phyloP scores from a whole-genome alignment of 2,797 vertebrate genomes.

The Neomorphus geoffroyi region DNA sequence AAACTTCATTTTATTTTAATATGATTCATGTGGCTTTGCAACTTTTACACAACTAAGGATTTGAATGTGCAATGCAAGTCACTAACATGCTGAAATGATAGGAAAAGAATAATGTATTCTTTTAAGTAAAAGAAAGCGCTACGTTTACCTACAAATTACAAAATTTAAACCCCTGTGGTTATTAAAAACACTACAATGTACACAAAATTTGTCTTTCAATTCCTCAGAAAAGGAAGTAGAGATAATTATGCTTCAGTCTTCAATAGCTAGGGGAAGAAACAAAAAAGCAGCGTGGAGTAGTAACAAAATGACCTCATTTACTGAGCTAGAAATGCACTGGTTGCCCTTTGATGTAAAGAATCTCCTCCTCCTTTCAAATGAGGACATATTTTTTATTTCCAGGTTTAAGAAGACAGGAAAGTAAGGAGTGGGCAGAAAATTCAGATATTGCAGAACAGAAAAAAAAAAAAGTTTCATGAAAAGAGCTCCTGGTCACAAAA shows the following conservation, averaged over 20 bases:
- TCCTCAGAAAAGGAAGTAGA: not conserved
- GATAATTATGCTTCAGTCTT: not conserved
- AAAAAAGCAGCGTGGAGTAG: not conserved
- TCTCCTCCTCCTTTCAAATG: slow-evolving; percentile 32
- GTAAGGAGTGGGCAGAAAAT: not conserved
- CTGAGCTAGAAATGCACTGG: not conserved
- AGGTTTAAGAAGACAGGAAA: not conserved
- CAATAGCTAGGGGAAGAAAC: slow-evolving; percentile 21
- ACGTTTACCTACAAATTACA: not conserved
- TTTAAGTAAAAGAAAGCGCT: not conserved
- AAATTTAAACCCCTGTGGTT: not conserved
- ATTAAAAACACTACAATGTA: not conserved
- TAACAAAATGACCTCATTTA: slow-evolving; percentile 51
- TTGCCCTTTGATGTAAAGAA: slow-evolving; percentile 52
- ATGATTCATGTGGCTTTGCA: slow-evolving; percentile 13
- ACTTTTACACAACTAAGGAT: not conserved
- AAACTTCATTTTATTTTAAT: slow-evolving; percentile 9
- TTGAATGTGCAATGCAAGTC: slow-evolving; percentile 10
- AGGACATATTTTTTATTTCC: not conserved
- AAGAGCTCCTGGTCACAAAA: not conserved
- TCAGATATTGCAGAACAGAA: not conserved
- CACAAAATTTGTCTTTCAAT: not conserved
- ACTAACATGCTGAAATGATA: not conserved
- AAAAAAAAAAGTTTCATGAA: not conserved
- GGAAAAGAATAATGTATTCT: not conserved